phyloP scores from a whole-genome alignment of 2,888 invertebrate species.

The Ophioninae sp. region DNA sequence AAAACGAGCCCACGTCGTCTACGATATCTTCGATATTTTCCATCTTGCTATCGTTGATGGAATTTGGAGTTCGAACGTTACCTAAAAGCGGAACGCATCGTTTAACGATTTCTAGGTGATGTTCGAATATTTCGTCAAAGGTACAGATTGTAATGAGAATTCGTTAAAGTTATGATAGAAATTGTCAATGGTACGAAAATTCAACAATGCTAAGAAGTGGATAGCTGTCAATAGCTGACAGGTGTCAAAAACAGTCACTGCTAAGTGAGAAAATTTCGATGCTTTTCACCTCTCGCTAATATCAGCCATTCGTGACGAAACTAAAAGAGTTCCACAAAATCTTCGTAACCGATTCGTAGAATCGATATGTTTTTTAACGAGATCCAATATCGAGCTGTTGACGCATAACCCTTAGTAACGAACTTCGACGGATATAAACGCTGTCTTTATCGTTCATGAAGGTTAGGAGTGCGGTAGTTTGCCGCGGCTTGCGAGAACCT shows the following conservation, averaged over 20 bases:
- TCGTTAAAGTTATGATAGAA: neutral
- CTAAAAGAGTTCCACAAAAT: too few species aligned
- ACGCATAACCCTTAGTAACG: too few species aligned
- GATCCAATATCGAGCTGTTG: too few species aligned
- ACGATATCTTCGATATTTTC: slow-evolving; percentile 6
- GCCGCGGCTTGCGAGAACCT: neutral
- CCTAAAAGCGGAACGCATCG: neutral
- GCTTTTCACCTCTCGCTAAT: neutral
- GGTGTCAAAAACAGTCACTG: neutral
- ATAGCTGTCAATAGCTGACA: neutral
- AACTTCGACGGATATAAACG: neutral
- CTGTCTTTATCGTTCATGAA: neutral
- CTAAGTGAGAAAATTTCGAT: neutral
- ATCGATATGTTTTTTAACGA: too few species aligned
- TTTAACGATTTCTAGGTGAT: neutral
- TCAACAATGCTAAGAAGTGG: neutral
- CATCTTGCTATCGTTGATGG: neutral
- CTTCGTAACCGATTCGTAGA: too few species aligned
- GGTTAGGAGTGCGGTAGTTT: neutral
- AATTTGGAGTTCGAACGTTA: neutral
- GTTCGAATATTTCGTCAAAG: neutral
- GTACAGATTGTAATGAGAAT: neutral
- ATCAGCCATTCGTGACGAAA: too few species aligned
- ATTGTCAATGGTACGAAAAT: neutral
- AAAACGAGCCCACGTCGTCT: slow-evolving; percentile 61